Evolutionary conservation across 1,140 invertebrate genomes (phyloP), one percentile per base, ranked within the genome.

Genomic region (Tetramorium parvispinum): DNA sequence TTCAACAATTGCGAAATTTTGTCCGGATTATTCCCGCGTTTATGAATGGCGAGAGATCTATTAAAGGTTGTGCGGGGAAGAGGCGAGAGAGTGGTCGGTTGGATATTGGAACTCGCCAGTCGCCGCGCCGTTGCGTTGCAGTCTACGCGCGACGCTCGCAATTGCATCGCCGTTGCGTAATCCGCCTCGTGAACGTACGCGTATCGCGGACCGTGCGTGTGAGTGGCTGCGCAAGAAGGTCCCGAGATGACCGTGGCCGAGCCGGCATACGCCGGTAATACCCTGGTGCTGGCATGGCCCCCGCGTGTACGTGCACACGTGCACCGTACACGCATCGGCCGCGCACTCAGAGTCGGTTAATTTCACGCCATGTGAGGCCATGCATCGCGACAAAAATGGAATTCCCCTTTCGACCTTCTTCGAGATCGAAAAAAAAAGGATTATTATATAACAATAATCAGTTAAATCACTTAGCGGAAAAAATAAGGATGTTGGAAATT

Each of bases 161-260:
- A 87, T 87, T 71, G 85, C 37, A 68, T 2, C 40, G 37, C 66
- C 37, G 79, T 83, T 86, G 68, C 78, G 66, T 83, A 83, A 87
- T 71, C 27, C 73, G 32, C 32, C 32, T 76, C 70, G 32, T 57
- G 57, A 53, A 21, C 61, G 13, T 55, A 70, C 49, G 63, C 49
- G 78, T 82, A 85, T 75, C 40, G n/a, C 63, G 63, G n/a, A 40
- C 11, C 91, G 78, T 71, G 78, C 51, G 68, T 91, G 68, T 82
- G 86, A 37, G 24, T 46, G 27, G 68, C 57, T 83, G 61, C 57
- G 85, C 88, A 82, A 92, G 92, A 94, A 93, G 94, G 93, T 93
- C 93, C 92, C 92, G 92, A 86, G 91, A 87, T 92, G 94, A 93
- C 93, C 93, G 92, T 94, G 93, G 92, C 93, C 94, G 91, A 92